Evolutionary conservation across 1,140 invertebrate genomes (phyloP).

Genomic region (Helicoverpa zea): DNA sequence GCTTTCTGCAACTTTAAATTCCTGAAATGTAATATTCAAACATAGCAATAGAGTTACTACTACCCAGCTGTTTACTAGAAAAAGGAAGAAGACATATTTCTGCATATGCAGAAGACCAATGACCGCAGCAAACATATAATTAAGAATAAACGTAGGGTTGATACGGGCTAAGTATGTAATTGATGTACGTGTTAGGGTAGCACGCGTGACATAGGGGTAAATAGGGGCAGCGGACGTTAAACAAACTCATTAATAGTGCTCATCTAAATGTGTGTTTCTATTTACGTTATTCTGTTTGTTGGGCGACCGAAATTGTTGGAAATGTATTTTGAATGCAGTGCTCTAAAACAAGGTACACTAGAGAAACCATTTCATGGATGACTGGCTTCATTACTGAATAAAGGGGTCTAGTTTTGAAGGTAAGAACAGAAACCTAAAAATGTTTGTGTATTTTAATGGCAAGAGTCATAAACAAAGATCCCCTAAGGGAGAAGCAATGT

Average conservation of each 20-base stretch:
- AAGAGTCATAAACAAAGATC: no score
- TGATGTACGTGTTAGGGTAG: neutral
- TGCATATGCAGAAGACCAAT: neutral
- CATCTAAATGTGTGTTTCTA: neutral
- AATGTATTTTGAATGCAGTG: neutral
- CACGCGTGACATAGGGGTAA: neutral
- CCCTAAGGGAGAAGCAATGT: no score
- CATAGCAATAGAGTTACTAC: neutral
- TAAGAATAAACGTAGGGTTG: neutral
- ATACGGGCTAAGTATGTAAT: slow-evolving; percentile 9
- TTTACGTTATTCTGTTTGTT: neutral
- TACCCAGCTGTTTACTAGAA: neutral
- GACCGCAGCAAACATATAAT: neutral
- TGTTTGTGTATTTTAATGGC: no score
- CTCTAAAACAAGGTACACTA: neutral
- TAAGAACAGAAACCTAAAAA: no score
- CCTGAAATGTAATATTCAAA: no score
- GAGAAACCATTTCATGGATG: no score
- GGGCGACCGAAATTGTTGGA: neutral
- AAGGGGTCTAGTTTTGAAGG: no score
- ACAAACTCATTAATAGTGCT: slow-evolving; percentile 34
- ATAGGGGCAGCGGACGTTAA: slow-evolving; percentile 17
- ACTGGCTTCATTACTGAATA: no score
- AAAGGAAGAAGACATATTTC: neutral
- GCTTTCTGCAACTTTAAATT: no score